Percentiles rank a stretch among this genome's conserved stretches.
phyloP scores from a whole-genome alignment of 2,888 invertebrate genomes.

The Sinopyrophorus schimmeli region DNA sequence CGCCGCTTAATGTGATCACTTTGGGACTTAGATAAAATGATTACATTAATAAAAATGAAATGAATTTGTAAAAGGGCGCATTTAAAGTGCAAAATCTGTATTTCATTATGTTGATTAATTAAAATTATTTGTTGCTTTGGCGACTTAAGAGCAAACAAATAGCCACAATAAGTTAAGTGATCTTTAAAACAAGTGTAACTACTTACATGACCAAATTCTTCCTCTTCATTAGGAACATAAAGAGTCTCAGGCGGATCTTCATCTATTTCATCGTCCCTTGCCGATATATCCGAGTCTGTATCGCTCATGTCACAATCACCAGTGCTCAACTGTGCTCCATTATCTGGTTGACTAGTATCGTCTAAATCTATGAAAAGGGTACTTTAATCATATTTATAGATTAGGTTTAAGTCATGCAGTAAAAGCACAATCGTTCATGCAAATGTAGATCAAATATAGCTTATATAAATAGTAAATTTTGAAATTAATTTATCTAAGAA shows the following conservation, averaged over 20 bases:
- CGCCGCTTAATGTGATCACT: too few species aligned
- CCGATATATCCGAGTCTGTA: conserved; percentile 66
- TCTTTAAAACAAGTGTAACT: conserved; percentile 1
- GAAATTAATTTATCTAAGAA: too few species aligned
- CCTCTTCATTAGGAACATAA: conserved; percentile 61
- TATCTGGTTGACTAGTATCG: conserved; percentile 72
- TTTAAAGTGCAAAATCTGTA: too few species aligned
- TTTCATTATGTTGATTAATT: too few species aligned
- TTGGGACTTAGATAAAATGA: too few species aligned
- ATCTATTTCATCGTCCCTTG: conserved; percentile 59
- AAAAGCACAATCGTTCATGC: background rate
- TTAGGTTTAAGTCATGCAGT: background rate
- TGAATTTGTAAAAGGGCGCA: too few species aligned
- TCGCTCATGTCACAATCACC: conserved; percentile 62
- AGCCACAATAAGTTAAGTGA: too few species aligned
- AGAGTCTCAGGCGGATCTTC: conserved; percentile 62
- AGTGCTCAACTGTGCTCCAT: conserved; percentile 56
- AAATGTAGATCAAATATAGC: background rate
- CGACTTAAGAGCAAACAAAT: too few species aligned
- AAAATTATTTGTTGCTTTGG: too few species aligned
- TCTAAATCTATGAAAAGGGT: conserved; percentile 63
- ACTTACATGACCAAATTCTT: conserved; percentile 63
- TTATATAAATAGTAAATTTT: too few species aligned
- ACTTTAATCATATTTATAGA: background rate
- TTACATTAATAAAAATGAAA: too few species aligned